A percentile compares a stretch with the other conserved stretches of the same genome.
These are phyloP conservation scores for Myzus persicae DNA, from an alignment of 1,140 invertebrate species.

Conservation along the genomic window DNA sequence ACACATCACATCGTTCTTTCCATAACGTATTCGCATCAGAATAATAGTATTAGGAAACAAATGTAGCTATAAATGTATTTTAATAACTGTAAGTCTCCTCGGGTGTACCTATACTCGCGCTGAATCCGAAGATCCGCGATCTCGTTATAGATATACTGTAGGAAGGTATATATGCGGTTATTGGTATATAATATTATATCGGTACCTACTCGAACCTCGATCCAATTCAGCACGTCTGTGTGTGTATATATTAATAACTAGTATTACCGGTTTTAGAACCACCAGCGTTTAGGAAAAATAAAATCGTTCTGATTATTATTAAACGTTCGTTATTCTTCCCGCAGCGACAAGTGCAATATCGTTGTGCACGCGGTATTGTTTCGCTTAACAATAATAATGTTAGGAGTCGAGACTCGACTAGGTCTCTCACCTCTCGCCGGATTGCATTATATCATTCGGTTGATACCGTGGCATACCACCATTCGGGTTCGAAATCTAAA, in stretches of 20 bases:
- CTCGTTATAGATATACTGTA: not conserved
- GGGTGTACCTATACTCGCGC: too few species aligned
- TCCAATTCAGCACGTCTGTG: not conserved
- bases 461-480: not conserved
- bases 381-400: not conserved
- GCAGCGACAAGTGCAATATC: not conserved
- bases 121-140: not conserved
- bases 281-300: not conserved
- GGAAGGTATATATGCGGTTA: not conserved
- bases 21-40: not conserved
- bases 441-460: not conserved
- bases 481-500: not conserved
- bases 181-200: not conserved
- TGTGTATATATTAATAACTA: not conserved
- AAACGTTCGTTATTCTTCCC: not conserved
- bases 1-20: not conserved
- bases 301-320: conserved; percentile 1
- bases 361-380: not conserved
- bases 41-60: not conserved
- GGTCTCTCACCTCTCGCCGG: not conserved
- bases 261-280: not conserved
- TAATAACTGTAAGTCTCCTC: not conserved
- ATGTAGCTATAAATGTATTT: not conserved
- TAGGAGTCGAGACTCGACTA: not conserved
- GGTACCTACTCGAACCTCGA: not conserved